Percentiles rank a stretch among this genome's conserved stretches.
Conservation (phyloP, 2,888 invertebrate species). For the Brenthis hecate region DNA sequence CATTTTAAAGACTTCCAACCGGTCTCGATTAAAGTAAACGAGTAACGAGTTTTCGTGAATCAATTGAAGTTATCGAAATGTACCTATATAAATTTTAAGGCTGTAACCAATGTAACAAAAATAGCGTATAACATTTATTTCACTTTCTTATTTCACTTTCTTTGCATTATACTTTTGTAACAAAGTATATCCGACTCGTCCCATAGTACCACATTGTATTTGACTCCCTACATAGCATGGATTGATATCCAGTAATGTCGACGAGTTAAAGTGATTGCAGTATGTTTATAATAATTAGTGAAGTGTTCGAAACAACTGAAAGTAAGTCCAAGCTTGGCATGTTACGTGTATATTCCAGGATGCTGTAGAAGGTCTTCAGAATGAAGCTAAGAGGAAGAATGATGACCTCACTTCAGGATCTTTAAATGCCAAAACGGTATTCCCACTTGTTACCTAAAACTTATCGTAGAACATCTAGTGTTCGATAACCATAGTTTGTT, state of each 20-base stretch:
- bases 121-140: too few relatives aligned
- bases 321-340: conserved; percentile 62
- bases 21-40: background rate
- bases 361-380: conserved; percentile 65
- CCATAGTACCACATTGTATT: conserved; percentile 6
- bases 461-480: conserved; percentile 17
- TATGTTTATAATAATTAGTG: conserved; percentile 10
- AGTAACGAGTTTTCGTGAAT: background rate
- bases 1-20: background rate
- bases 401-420: conserved; percentile 57
- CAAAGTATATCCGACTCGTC: conserved; percentile 17
- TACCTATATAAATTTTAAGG: too few relatives aligned
- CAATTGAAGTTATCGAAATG: too few relatives aligned
- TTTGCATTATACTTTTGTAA: too few relatives aligned
- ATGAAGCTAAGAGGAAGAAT: conserved; percentile 65
- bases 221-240: conserved; percentile 10
- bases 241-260: conserved; percentile 8
- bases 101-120: too few relatives aligned
- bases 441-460: conserved; percentile 26
- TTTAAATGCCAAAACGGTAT: conserved; percentile 63
- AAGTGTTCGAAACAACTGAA: conserved; percentile 11
- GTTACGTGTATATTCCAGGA: conserved; percentile 73
- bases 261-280: conserved; percentile 4
- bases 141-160: too few relatives aligned
- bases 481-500: conserved; percentile 1